phyloP scores from a whole-genome alignment of 2,888 invertebrate genomes.

The Nesidiocoris tenuis region DNA sequence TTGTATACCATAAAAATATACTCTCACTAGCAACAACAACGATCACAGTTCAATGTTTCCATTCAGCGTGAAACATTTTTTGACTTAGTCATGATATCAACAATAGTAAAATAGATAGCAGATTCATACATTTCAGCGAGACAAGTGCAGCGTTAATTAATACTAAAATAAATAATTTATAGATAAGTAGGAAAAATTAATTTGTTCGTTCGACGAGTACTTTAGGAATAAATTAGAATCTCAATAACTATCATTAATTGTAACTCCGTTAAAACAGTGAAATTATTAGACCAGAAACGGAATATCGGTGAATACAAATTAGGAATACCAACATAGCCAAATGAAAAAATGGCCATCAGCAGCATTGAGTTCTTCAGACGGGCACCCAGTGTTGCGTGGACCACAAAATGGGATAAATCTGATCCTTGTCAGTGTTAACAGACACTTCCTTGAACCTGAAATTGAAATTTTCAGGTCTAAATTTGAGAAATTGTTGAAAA shows the following conservation, averaged over 20 bases:
- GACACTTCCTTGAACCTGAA: conserved; percentile 43
- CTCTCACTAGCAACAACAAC: not conserved
- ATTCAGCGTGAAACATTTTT: not conserved
- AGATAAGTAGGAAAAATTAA: not conserved
- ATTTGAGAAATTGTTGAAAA: not conserved
- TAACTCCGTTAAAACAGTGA: too few species aligned
- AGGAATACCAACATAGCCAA: too few species aligned
- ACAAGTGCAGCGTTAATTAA: not conserved
- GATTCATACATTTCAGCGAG: not conserved
- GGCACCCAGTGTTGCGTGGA: conserved; percentile 49
- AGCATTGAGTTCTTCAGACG: too few species aligned
- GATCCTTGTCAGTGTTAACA: conserved; percentile 43
- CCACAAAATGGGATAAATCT: conserved; percentile 49
- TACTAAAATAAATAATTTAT: not conserved
- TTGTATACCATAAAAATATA: not conserved
- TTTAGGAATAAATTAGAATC: too few species aligned
- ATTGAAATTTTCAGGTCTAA: not conserved
- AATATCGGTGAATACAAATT: too few species aligned
- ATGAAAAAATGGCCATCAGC: too few species aligned
- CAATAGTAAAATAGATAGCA: not conserved
- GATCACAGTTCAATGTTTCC: not conserved
- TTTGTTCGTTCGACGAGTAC: too few species aligned
- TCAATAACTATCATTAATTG: too few species aligned
- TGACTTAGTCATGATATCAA: not conserved
- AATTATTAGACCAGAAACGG: too few species aligned